Conservation (phyloP, 2,113 vertebrate species). For the Pitta sordida region DNA sequence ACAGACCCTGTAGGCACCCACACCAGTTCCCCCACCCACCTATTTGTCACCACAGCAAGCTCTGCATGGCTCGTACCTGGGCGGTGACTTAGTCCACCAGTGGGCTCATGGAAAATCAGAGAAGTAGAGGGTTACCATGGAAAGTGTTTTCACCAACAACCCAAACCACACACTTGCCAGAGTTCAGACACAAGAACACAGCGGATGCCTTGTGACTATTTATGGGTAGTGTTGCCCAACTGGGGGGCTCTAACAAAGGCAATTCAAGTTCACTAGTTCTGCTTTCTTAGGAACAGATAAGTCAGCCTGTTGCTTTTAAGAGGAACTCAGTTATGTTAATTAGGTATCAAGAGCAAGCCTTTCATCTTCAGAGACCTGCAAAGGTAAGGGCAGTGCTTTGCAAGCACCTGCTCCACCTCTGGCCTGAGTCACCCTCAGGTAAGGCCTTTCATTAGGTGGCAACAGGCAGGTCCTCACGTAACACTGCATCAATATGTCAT, state of each 20-base stretch:
- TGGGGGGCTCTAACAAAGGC: background rate
- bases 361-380: slow-evolving; percentile 20
- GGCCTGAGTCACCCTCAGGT: background rate
- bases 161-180: background rate
- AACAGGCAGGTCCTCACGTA: background rate
- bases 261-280: slow-evolving; percentile 43
- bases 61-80: background rate
- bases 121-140: slow-evolving; percentile 9
- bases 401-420: slow-evolving; percentile 25
- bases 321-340: slow-evolving; percentile 35
- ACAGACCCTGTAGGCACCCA: background rate
- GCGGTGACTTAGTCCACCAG: background rate
- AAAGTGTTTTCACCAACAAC: slow-evolving; percentile 34
- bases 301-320: background rate
- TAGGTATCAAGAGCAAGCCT: slow-evolving; percentile 5
- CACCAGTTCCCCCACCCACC: background rate
- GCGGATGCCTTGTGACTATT: background rate
- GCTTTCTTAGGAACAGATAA: slow-evolving; percentile 47
- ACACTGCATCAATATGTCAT: background rate
- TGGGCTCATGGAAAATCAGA: background rate
- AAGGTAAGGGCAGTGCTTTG: background rate
- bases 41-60: background rate
- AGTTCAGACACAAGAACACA: background rate
- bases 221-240: background rate
- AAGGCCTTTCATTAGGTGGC: background rate